Evolutionary conservation across 2,797 vertebrate species (phyloP).

Genomic region (Peromyscus attwateri): DNA sequence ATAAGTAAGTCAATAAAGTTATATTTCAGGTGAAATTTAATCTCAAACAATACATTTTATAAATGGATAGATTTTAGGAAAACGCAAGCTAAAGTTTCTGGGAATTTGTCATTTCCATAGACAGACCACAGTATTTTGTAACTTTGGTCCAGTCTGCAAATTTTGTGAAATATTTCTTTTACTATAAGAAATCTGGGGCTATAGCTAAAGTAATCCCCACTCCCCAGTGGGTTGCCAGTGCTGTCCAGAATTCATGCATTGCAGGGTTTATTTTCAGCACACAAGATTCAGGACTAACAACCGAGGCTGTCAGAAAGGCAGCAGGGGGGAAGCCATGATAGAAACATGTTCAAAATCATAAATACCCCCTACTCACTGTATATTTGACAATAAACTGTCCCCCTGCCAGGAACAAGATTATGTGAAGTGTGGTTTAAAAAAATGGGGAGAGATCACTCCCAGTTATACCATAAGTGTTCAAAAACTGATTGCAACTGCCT

Average conservation of each 20-base stretch:
- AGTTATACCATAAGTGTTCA: slow-evolving; percentile 68
- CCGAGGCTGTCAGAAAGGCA: slow-evolving; percentile 71
- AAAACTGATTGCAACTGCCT: slow-evolving; percentile 72
- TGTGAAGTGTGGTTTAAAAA: slow-evolving; percentile 75
- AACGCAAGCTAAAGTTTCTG: neutral
- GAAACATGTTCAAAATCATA: slow-evolving; percentile 82
- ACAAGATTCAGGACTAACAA: slow-evolving; percentile 67
- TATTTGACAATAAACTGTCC: slow-evolving; percentile 81
- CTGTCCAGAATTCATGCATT: slow-evolving; percentile 48
- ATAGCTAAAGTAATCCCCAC: neutral
- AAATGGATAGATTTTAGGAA: slow-evolving; percentile 56
- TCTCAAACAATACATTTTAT: slow-evolving; percentile 40
- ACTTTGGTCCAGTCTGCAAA: slow-evolving; percentile 9
- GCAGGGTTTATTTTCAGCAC: slow-evolving; percentile 73
- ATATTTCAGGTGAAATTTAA: slow-evolving; percentile 4
- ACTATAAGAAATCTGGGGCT: slow-evolving; percentile 28
- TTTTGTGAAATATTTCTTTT: slow-evolving; percentile 49
- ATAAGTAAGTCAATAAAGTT: slow-evolving; percentile 26
- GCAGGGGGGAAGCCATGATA: slow-evolving; percentile 59
- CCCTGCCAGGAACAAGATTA: slow-evolving; percentile 76
- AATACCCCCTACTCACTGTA: slow-evolving; percentile 71
- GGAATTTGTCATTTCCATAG: neutral
- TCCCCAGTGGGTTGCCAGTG: slow-evolving; percentile 57
- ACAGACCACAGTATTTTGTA: slow-evolving; percentile 20
- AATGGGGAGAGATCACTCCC: slow-evolving; percentile 68